Evolutionary conservation across 2,113 vertebrate genomes (phyloP).

Genomic region (Sinocyclocheilus anshuiensis): DNA sequence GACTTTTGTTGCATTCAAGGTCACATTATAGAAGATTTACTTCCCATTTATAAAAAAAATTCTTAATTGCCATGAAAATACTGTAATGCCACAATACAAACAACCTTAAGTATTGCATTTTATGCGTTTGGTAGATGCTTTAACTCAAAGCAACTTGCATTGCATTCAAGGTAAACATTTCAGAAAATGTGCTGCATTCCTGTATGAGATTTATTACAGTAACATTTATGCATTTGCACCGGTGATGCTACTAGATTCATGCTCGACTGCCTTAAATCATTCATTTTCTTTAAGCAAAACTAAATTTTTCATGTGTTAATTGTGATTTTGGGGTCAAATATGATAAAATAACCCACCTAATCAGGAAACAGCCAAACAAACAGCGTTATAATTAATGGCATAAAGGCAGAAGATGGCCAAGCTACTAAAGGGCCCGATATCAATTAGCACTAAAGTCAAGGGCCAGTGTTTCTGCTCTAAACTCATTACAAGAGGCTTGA

Average conservation of each 20-base stretch:
- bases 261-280: not conserved
- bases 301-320: not conserved
- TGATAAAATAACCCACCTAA: not conserved
- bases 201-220: no score
- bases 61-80: no score
- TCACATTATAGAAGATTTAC: no score
- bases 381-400: conserved; percentile 61
- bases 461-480: conserved; percentile 52
- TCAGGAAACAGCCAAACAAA: conserved; percentile 34
- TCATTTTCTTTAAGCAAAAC: not conserved
- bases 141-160: no score
- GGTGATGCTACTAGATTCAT: not conserved
- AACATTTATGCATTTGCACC: not conserved
- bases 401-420: conserved; percentile 45
- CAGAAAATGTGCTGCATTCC: no score
- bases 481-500: conserved; percentile 62
- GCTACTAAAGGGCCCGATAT: conserved; percentile 40
- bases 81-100: no score
- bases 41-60: no score
- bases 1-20: no score
- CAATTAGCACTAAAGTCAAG: conserved; percentile 55
- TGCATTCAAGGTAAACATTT: no score
- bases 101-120: no score
- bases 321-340: not conserved
- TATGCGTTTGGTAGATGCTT: no score